Evolutionary conservation across 2,888 invertebrate genomes (phyloP).

Genomic region (Drosophila algonquin): DNA sequence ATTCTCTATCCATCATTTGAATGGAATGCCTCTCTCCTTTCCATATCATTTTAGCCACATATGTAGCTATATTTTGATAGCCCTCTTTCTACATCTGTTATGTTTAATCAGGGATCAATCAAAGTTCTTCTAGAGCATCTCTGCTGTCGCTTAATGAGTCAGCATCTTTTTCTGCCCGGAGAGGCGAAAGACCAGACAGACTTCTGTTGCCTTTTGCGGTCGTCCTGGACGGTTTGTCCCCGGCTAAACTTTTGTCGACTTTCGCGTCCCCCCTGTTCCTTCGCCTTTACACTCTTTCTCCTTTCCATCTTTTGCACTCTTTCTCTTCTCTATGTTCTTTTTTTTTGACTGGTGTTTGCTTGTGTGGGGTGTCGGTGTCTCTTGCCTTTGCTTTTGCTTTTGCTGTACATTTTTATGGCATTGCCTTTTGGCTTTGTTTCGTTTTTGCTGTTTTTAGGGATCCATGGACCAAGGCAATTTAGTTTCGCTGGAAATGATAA

Average conservation of each 20-base stretch:
- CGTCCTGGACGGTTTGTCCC: slow-evolving; percentile 61
- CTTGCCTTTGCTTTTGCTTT: slow-evolving; percentile 35
- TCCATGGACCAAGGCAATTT: slow-evolving; percentile 41
- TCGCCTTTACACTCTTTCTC: slow-evolving; percentile 15
- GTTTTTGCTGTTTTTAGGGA: slow-evolving; percentile 40
- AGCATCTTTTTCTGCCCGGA: background rate
- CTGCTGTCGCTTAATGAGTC: slow-evolving; percentile 21
- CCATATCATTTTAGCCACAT: no score
- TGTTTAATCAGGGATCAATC: background rate
- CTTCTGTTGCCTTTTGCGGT: slow-evolving; percentile 58
- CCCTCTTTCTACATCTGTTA: background rate
- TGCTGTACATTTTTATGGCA: slow-evolving; percentile 67
- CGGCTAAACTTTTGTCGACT: slow-evolving; percentile 68
- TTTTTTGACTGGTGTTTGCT: slow-evolving; percentile 13
- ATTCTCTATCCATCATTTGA: no score
- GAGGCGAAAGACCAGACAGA: slow-evolving; percentile 10
- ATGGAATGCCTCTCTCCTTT: background rate
- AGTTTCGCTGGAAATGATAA: slow-evolving; percentile 76
- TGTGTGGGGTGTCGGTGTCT: slow-evolving; percentile 41
- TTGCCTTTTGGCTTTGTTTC: slow-evolving; percentile 60
- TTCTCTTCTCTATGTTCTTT: background rate
- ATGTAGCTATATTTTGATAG: no score
- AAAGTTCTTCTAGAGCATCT: slow-evolving; percentile 20
- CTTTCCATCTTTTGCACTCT: background rate
- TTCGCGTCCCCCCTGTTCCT: slow-evolving; percentile 16